Conservation (phyloP, 2,113 vertebrate species). For the Melanotaenia duboulayi region DNA sequence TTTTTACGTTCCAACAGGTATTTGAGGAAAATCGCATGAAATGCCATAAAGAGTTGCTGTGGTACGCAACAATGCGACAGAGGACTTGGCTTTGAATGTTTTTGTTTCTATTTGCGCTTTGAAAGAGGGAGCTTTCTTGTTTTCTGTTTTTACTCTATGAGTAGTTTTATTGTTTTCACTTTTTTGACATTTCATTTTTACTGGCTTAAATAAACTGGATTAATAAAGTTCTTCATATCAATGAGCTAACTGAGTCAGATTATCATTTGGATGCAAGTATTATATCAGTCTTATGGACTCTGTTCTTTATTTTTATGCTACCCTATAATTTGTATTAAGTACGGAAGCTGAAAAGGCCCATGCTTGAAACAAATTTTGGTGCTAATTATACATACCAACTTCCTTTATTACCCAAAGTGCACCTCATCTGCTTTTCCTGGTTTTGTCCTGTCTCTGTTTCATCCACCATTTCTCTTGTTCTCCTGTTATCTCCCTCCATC, state of each 20-base stretch:
- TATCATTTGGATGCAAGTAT: constrained; percentile 13
- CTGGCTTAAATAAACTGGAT: background rate
- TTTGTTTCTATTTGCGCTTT: background rate
- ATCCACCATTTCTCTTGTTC: background rate
- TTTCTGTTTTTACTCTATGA: constrained; percentile 39
- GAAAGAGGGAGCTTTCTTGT: background rate
- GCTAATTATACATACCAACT: background rate
- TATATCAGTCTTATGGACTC: background rate
- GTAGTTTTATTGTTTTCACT: constrained; percentile 23
- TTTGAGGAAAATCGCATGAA: constrained; percentile 49
- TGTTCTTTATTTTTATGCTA: background rate
- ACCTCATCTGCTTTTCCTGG: background rate
- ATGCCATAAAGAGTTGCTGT: constrained; percentile 3
- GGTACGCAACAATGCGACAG: background rate
- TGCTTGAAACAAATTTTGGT: background rate
- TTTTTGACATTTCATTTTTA: background rate
- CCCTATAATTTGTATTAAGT: background rate
- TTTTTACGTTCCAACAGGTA: constrained; percentile 62
- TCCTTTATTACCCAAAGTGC: background rate
- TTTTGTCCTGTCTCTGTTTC: background rate
- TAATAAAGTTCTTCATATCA: constrained; percentile 47
- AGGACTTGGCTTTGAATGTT: background rate
- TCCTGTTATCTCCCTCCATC: constrained; percentile 10
- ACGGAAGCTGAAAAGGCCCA: too few species aligned
- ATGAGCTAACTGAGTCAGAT: constrained; percentile 7